Percentiles rank a stretch among this genome's conserved stretches.
These are phyloP conservation scores for Hypsopygia costalis DNA, from an alignment of 2,888 invertebrate species.

Conservation along the genomic window DNA sequence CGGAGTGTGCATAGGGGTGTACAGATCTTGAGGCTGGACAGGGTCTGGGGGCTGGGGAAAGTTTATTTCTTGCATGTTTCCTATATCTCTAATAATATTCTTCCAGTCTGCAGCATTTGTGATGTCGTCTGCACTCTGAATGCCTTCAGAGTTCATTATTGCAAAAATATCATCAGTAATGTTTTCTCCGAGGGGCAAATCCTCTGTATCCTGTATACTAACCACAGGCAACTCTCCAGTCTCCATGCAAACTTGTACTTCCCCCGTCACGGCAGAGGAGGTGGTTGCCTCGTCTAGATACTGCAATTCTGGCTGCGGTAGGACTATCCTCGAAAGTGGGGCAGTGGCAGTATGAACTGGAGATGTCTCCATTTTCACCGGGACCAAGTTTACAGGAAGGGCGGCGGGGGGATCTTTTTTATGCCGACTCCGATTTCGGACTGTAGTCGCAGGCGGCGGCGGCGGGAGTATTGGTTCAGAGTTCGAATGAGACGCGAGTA, in stretches of 20 bases:
- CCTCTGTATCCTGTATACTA: slow-evolving; percentile 75
- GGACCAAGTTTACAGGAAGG: slow-evolving; percentile 50
- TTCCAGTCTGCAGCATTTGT: slow-evolving; percentile 73
- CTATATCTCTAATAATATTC: slow-evolving; percentile 73
- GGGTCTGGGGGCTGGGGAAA: slow-evolving; percentile 57
- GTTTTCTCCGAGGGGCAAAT: slow-evolving; percentile 68
- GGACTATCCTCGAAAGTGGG: slow-evolving; percentile 60
- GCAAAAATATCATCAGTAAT: slow-evolving; percentile 73
- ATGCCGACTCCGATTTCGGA: slow-evolving; percentile 54
- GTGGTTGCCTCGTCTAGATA: slow-evolving; percentile 59
- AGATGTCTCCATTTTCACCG: slow-evolving; percentile 58
- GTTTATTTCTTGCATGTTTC: slow-evolving; percentile 70
- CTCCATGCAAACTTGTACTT: slow-evolving; percentile 69
- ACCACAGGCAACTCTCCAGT: slow-evolving; percentile 73
- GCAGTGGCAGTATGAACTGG: slow-evolving; percentile 58
- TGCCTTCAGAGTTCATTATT: slow-evolving; percentile 76
- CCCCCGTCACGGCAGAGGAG: slow-evolving; percentile 49
- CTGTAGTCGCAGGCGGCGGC: slow-evolving; percentile 56
- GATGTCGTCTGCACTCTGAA: slow-evolving; percentile 72
- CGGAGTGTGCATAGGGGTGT: slow-evolving; percentile 45
- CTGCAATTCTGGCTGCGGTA: slow-evolving; percentile 61
- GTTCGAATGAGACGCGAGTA: slow-evolving; percentile 79
- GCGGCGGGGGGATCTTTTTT: slow-evolving; percentile 66
- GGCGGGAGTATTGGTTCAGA: slow-evolving; percentile 66
- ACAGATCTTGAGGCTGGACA: slow-evolving; percentile 53